These are phyloP conservation scores for Mesoclemmys tuberculata DNA, from an alignment of 2,113 vertebrate species.

Conservation along the genomic window DNA sequence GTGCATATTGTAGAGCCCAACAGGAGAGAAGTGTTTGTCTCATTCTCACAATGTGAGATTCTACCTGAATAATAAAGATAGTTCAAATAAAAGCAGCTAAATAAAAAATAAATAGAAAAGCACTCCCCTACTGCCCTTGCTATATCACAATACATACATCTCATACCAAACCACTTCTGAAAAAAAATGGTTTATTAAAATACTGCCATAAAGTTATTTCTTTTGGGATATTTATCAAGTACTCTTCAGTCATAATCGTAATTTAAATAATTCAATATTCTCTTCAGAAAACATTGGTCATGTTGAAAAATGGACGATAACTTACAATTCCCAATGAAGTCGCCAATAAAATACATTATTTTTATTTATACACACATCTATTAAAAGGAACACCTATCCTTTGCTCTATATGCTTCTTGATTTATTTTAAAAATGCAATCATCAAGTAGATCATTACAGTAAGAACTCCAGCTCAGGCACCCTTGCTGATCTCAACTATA, in stretches of 20 bases:
- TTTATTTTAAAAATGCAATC: background rate
- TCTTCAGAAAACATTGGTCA: background rate
- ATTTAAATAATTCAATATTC: background rate
- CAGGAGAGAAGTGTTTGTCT: background rate
- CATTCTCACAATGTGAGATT: constrained; percentile 20
- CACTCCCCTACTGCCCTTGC: too few species aligned
- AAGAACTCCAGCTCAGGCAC: background rate
- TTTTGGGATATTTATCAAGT: background rate
- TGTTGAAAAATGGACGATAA: background rate
- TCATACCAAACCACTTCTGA: background rate
- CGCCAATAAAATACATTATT: background rate
- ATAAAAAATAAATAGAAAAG: too few species aligned
- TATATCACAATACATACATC: background rate
- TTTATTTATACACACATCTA: background rate
- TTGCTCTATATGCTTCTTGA: background rate
- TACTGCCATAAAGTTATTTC: background rate
- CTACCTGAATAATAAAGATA: background rate
- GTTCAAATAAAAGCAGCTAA: constrained; percentile 11
- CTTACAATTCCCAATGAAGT: background rate
- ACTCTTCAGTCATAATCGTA: background rate
- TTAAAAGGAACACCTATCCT: background rate
- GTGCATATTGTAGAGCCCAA: background rate
- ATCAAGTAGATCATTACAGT: background rate
- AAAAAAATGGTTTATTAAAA: constrained; percentile 21
- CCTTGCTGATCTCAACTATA: background rate